These are phyloP conservation scores for Episyrphus balteatus DNA, from an alignment of 1,140 invertebrate species.

Conservation along the genomic window DNA sequence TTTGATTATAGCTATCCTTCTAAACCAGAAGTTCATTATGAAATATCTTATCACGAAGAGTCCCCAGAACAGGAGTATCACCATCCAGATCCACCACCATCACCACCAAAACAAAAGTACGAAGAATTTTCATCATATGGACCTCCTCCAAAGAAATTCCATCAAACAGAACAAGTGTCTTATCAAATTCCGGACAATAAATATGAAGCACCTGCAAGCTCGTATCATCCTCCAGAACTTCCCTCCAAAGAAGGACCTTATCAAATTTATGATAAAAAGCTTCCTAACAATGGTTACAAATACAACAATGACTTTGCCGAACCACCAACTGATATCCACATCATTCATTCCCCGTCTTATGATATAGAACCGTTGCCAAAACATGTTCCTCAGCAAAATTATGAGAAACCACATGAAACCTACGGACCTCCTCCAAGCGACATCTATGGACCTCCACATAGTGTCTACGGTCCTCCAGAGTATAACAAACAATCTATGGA, in stretches of 20 bases:
- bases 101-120: background rate
- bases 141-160: slow-evolving; percentile 5
- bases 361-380: background rate
- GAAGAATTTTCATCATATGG: background rate
- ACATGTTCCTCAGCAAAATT: background rate
- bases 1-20: slow-evolving; percentile 2
- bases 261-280: background rate
- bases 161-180: background rate
- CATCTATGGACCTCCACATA: background rate
- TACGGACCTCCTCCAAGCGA: background rate
- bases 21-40: background rate
- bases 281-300: too few species aligned
- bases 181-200: background rate
- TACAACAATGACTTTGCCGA: background rate
- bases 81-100: slow-evolving; percentile 5
- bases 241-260: background rate
- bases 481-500: background rate
- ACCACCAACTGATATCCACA: background rate
- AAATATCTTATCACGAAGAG: slow-evolving; percentile 10
- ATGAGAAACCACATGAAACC: background rate
- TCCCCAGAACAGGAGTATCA: slow-evolving; percentile 6
- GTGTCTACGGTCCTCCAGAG: background rate
- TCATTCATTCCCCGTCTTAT: background rate
- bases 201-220: background rate
- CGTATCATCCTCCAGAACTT: background rate